Evolutionary conservation across 2,888 invertebrate genomes (phyloP).

Genomic region (Polyploca ridens): DNA sequence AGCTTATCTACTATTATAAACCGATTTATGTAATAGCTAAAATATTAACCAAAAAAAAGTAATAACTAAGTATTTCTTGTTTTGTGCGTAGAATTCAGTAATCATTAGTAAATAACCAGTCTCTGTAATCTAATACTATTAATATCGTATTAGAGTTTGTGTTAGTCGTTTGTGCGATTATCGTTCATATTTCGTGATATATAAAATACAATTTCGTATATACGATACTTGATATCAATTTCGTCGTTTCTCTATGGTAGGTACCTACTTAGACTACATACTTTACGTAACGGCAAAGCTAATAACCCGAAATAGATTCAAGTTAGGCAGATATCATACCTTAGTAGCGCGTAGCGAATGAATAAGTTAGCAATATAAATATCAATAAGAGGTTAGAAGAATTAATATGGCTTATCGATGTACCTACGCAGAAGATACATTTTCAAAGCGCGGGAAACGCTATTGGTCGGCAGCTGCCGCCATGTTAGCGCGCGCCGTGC

Average conservation of each 20-base stretch:
- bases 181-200: neutral
- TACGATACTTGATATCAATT: neutral
- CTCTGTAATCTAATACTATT: conserved; percentile 28
- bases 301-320: conserved; percentile 8
- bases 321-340: neutral
- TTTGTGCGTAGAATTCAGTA: conserved; percentile 6
- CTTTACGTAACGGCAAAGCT: conserved; percentile 8
- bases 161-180: conserved; percentile 16
- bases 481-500: too few species aligned
- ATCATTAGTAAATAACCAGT: conserved; percentile 26
- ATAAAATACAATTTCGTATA: neutral
- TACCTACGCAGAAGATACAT: too few species aligned
- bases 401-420: too few species aligned
- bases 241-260: neutral
- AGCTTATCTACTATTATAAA: neutral
- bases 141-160: conserved; percentile 36
- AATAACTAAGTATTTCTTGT: conserved; percentile 9
- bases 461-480: too few species aligned
- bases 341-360: neutral
- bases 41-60: neutral
- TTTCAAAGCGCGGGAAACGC: too few species aligned
- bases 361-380: too few species aligned
- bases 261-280: neutral
- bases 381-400: too few species aligned
- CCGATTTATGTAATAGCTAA: neutral